Conservation (phyloP, 1,140 invertebrate species). For the Drepana arcuata region DNA sequence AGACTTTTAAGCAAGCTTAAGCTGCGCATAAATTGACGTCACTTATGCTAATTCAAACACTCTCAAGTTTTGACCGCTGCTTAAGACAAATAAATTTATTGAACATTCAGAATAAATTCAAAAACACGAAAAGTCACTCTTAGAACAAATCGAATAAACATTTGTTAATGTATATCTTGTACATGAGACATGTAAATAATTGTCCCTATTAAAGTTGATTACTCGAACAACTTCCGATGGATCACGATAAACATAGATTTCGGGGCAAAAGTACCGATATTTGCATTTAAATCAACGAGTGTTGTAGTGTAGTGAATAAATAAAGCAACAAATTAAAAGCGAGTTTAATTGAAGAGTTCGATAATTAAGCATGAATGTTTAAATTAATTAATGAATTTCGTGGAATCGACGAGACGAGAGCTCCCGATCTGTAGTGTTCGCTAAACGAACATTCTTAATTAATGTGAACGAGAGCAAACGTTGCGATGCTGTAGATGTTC, state of each 20-base stretch:
- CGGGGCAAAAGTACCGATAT: constrained; percentile 15
- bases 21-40: no score
- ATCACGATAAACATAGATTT: constrained; percentile 22
- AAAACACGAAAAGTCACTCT: no score
- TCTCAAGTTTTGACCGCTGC: no score
- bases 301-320: constrained; percentile 31
- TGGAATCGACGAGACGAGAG: constrained; percentile 29
- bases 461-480: constrained; percentile 52
- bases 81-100: no score
- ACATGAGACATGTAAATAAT: constrained; percentile 20
- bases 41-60: no score
- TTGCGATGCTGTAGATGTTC: constrained; percentile 41
- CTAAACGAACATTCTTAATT: constrained; percentile 58
- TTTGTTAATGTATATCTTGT: no score
- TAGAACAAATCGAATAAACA: no score
- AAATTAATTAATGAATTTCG: constrained; percentile 63
- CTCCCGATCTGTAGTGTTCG: constrained; percentile 25
- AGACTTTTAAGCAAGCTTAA: no score
- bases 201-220: constrained; percentile 20
- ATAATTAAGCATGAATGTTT: constrained; percentile 67
- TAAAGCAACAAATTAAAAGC: constrained; percentile 59
- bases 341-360: constrained; percentile 57
- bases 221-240: constrained; percentile 20
- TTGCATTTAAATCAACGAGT: constrained; percentile 28
- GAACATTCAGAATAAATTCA: no score